These are phyloP conservation scores for Oryctes rhinoceros DNA, from an alignment of 1,140 invertebrate genomes.

Conservation along the genomic window DNA sequence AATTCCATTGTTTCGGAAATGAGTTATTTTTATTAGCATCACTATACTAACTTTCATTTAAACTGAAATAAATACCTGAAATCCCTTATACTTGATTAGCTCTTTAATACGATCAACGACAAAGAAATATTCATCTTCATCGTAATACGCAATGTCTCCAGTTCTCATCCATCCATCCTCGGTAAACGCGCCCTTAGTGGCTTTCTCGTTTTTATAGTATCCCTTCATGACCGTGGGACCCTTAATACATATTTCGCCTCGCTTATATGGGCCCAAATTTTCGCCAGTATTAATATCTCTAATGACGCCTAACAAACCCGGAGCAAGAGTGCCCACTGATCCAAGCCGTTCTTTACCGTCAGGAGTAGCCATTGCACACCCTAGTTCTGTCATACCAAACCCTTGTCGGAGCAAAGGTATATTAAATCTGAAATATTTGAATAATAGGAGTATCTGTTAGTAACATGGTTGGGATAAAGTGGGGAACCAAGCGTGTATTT, in stretches of 20 bases:
- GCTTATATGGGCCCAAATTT: conserved; percentile 66
- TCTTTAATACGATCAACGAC: conserved; percentile 89
- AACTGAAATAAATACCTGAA: conserved; percentile 65
- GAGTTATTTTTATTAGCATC: too few species aligned
- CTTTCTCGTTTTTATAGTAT: conserved; percentile 73
- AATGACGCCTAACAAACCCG: conserved; percentile 68
- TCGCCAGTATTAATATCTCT: conserved; percentile 70
- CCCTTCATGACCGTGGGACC: conserved; percentile 71
- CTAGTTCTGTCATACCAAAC: conserved; percentile 75
- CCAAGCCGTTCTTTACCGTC: conserved; percentile 61
- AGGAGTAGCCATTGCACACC: conserved; percentile 58
- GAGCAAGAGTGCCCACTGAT: conserved; percentile 66
- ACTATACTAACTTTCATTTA: too few species aligned
- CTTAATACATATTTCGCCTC: conserved; percentile 77
- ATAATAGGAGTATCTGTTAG: neutral
- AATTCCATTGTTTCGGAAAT: too few species aligned
- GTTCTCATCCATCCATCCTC: conserved; percentile 81
- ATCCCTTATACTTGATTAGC: conserved; percentile 85
- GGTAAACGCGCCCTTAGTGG: conserved; percentile 74
- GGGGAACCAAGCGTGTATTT: too few species aligned
- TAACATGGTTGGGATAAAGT: too few species aligned
- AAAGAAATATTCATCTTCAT: conserved; percentile 76
- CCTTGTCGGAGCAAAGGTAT: conserved; percentile 64
- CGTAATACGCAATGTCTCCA: conserved; percentile 83
- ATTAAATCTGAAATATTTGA: conserved; percentile 11